Evolutionary conservation across 2,888 invertebrate genomes (phyloP).

Genomic region (Noctua fimbriata): DNA sequence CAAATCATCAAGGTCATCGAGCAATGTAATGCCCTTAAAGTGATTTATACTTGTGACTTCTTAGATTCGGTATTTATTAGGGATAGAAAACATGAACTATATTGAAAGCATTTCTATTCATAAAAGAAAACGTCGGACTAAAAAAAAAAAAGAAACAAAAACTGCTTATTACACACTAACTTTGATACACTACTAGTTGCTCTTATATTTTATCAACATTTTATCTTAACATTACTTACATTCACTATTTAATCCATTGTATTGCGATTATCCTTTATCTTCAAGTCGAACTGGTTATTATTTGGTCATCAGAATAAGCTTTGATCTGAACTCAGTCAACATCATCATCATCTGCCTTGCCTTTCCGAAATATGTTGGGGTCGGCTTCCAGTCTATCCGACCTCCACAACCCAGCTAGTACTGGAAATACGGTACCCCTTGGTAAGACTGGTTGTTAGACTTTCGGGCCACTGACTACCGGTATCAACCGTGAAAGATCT

Average conservation of each 20-base stretch:
- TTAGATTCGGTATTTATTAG: neutral
- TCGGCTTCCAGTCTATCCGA: no score
- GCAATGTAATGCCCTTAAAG: no score
- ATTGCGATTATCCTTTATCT: no score
- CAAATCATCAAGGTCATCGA: no score
- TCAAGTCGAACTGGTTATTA: neutral
- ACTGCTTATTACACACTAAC: neutral
- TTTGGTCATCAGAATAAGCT: neutral
- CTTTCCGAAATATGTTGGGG: no score
- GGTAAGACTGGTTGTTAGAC: no score
- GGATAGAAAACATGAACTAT: neutral
- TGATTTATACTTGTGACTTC: neutral
- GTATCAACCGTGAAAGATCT: neutral
- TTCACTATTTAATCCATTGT: neutral
- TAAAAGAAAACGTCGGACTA: no score
- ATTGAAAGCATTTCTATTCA: neutral
- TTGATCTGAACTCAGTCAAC: neutral
- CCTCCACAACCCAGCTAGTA: no score
- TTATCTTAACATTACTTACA: neutral
- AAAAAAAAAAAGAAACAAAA: neutral
- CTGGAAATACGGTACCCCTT: no score
- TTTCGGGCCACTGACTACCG: neutral
- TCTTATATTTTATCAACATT: no score
- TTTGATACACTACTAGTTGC: neutral
- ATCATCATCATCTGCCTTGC: no score